Percentiles rank a stretch among this genome's conserved stretches.
These are phyloP conservation scores for Indri indri DNA, from an alignment of 2,113 vertebrate species.

Conservation along the genomic window DNA sequence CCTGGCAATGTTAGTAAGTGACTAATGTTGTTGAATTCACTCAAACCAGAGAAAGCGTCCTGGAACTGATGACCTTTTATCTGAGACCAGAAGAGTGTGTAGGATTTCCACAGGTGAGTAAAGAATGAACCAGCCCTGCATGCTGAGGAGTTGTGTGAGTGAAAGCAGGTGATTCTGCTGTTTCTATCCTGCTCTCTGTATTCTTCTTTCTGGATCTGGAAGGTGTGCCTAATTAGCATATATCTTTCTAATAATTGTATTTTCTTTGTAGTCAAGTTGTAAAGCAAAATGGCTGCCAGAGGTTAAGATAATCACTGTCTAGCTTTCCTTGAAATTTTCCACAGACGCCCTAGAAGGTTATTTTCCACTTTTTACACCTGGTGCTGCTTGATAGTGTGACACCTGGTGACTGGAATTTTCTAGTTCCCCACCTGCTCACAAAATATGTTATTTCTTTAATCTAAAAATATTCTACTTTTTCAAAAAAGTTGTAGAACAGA, in stretches of 20 bases:
- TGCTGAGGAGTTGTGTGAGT: neutral
- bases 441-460: constrained; percentile 75
- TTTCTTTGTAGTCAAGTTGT: constrained; percentile 43
- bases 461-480: constrained; percentile 69
- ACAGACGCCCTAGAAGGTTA: constrained; percentile 58
- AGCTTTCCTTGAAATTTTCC: constrained; percentile 68
- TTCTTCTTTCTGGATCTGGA: neutral
- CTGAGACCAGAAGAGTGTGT: neutral
- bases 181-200: neutral
- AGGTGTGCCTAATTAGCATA: neutral
- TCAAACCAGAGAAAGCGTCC: neutral
- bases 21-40: neutral
- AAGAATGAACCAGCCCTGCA: neutral
- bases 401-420: constrained; percentile 76
- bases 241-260: neutral
- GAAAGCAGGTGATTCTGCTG: neutral
- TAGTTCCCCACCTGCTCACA: constrained; percentile 73
- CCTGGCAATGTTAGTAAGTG: neutral
- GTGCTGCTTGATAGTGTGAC: constrained; percentile 66
- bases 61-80: neutral
- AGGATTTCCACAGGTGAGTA: neutral
- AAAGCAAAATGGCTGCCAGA: constrained; percentile 46
- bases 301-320: neutral
- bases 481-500: constrained; percentile 39
- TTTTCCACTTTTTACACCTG: constrained; percentile 69